These are phyloP conservation scores for Oegoconia quadripuncta DNA, from an alignment of 2,888 invertebrate species.

Conservation along the genomic window DNA sequence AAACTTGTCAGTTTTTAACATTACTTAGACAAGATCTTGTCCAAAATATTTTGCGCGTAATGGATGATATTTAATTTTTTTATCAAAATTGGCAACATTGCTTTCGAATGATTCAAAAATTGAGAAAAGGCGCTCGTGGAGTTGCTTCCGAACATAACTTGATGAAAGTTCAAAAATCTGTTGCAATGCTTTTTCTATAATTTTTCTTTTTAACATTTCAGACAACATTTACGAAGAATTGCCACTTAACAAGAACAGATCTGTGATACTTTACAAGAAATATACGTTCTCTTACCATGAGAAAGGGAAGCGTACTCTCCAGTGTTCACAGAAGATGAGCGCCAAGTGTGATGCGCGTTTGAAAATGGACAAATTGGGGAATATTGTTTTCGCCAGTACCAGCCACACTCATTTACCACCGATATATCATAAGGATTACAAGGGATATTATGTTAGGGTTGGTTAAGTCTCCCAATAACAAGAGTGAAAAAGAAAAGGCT, in stretches of 20 bases:
- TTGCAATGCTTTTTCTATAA: too few species aligned
- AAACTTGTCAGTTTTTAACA: too few species aligned
- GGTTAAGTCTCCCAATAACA: neutral
- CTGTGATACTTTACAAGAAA: slow-evolving; percentile 15
- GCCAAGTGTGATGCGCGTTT: slow-evolving; percentile 12
- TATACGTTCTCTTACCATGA: slow-evolving; percentile 21
- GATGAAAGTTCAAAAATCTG: too few species aligned
- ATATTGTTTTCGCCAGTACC: slow-evolving; percentile 10
- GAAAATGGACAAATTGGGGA: slow-evolving; percentile 11
- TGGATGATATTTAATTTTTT: too few species aligned
- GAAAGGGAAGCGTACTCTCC: slow-evolving; percentile 9
- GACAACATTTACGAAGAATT: slow-evolving; percentile 7
- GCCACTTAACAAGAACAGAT: slow-evolving; percentile 11
- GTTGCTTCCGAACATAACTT: too few species aligned
- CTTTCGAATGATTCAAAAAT: too few species aligned
- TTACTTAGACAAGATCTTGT: too few species aligned
- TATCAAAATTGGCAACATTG: too few species aligned
- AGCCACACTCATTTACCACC: slow-evolving; percentile 20
- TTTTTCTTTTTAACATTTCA: neutral
- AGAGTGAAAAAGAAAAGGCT: neutral
- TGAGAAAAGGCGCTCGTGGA: too few species aligned
- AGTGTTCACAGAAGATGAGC: slow-evolving; percentile 12
- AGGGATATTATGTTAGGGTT: slow-evolving; percentile 2
- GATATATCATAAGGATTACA: slow-evolving; percentile 8
- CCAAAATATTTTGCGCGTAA: too few species aligned